A percentile compares a stretch with the other conserved stretches of the same genome.
Conservation (phyloP, 1,140 invertebrate species). For the Drosophila mayri region DNA sequence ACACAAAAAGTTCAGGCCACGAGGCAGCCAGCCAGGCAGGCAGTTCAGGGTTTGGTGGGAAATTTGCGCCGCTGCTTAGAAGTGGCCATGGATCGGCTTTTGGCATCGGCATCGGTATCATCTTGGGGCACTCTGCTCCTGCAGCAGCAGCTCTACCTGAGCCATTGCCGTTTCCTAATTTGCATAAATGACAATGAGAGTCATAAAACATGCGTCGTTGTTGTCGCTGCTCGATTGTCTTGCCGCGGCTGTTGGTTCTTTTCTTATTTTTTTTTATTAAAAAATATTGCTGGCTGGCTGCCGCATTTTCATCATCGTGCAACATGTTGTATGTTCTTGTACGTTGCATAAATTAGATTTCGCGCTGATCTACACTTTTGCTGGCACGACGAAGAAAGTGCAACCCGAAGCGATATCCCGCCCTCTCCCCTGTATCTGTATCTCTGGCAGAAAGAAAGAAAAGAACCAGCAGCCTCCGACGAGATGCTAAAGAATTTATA, state of each 20-base stretch:
- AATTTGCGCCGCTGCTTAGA: constrained; percentile 74
- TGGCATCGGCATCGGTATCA: constrained; percentile 31
- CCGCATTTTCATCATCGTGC: constrained; percentile 74
- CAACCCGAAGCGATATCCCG: constrained; percentile 72
- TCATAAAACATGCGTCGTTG: constrained; percentile 84
- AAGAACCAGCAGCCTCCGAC: constrained; percentile 15
- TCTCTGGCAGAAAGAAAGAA: constrained; percentile 28
- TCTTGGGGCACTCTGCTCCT: constrained; percentile 32
- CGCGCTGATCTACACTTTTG: constrained; percentile 80
- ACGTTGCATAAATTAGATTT: constrained; percentile 81
- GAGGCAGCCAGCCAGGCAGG: constrained; percentile 14
- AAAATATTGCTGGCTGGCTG: constrained; percentile 67
- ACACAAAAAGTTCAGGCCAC: constrained; percentile 62
- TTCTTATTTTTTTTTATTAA: constrained; percentile 53
- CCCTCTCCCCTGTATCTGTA: constrained; percentile 7
- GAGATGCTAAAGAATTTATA: constrained; percentile 73
- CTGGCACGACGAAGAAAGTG: constrained; percentile 76
- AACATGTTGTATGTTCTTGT: constrained; percentile 74
- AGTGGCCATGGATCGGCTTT: constrained; percentile 47
- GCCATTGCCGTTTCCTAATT: constrained; percentile 72
- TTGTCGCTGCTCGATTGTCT: constrained; percentile 72
- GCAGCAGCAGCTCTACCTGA: constrained; percentile 26
- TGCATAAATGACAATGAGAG: constrained; percentile 84
- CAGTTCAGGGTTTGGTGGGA: constrained; percentile 59
- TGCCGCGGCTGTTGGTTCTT: constrained; percentile 25